These are phyloP conservation scores for Onthophagus sagittarius DNA, from an alignment of 2,888 invertebrate genomes.

Conservation along the genomic window DNA sequence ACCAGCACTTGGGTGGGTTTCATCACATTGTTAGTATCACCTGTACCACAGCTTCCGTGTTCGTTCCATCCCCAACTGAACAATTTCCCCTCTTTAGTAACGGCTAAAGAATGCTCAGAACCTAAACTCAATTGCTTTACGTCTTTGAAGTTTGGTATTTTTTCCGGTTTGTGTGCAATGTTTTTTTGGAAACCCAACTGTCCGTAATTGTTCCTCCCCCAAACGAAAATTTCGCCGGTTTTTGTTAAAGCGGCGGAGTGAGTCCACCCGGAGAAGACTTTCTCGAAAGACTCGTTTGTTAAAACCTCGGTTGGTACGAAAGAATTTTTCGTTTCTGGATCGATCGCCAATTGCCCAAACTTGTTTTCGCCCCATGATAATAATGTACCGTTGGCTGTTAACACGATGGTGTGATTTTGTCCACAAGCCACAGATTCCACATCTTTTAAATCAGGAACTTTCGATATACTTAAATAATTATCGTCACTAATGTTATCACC, in stretches of 20 bases:
- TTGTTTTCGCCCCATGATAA: conserved; percentile 83
- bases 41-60: conserved; percentile 79
- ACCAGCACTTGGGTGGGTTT: conserved; percentile 47
- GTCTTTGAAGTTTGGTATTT: conserved; percentile 51
- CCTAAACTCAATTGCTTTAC: conserved; percentile 63
- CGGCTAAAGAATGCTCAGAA: conserved; percentile 74
- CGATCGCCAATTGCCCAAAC: conserved; percentile 70
- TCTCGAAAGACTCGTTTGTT: conserved; percentile 55
- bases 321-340: conserved; percentile 52
- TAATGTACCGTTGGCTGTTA: conserved; percentile 55
- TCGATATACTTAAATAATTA: conserved; percentile 48
- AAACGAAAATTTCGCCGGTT: conserved; percentile 62
- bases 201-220: conserved; percentile 80
- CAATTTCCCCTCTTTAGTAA: conserved; percentile 61
- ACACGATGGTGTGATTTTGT: conserved; percentile 71
- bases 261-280: conserved; percentile 73
- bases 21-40: conserved; percentile 49
- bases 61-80: conserved; percentile 90
- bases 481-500: conserved; percentile 48
- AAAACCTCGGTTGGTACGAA: conserved; percentile 55
- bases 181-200: conserved; percentile 61
- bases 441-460: conserved; percentile 55
- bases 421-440: conserved; percentile 70
- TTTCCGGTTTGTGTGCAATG: conserved; percentile 49
- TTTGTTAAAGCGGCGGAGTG: conserved; percentile 65